These are phyloP conservation scores for Cromileptes altivelis DNA, from an alignment of 2,113 vertebrate species.

Conservation along the genomic window DNA sequence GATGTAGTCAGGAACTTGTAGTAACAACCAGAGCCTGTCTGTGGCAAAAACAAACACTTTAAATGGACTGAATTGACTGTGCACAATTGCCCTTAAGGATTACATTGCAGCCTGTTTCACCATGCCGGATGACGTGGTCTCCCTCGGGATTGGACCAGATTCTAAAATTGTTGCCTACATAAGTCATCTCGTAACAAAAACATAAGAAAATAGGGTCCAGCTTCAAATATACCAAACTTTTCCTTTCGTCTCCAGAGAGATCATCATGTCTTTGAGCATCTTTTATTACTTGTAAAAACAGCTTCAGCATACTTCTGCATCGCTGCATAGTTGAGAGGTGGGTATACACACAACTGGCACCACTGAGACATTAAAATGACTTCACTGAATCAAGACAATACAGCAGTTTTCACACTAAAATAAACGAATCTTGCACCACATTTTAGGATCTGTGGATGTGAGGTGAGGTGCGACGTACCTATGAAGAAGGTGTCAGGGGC, in stretches of 20 bases:
- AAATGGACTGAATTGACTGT: no score
- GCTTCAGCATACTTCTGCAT: background rate
- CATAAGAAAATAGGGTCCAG: no score
- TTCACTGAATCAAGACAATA: background rate
- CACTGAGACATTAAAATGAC: background rate
- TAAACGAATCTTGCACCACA: background rate
- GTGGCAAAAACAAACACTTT: no score
- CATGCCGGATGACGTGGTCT: no score
- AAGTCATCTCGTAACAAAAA: no score
- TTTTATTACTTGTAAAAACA: background rate
- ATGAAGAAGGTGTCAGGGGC: constrained; percentile 92
- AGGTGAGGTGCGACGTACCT: constrained; percentile 83
- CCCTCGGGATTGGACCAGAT: no score
- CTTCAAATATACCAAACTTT: no score
- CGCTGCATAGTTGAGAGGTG: background rate
- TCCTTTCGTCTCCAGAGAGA: background rate
- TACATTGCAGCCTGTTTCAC: no score
- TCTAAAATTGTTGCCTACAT: no score
- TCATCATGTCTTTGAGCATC: background rate
- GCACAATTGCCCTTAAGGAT: no score
- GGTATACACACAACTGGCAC: background rate
- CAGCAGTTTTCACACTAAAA: background rate
- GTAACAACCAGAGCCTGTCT: no score
- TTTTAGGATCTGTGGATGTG: background rate
- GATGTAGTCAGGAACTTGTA: no score